Conservation (phyloP, 1,140 invertebrate genomes). For the Aphidius gifuensis region DNA sequence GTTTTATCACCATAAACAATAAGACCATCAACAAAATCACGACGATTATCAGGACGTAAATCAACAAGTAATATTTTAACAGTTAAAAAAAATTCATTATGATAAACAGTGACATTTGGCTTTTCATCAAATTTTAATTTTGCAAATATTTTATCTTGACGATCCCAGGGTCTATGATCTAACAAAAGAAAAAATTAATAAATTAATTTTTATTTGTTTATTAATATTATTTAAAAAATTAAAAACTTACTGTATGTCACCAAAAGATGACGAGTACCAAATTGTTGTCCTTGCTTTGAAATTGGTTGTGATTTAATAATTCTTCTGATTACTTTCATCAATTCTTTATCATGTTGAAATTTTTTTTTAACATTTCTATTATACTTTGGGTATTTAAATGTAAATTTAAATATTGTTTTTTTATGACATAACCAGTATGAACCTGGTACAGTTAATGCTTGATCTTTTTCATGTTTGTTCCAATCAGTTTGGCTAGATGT, state of each 20-base stretch:
- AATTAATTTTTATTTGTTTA: constrained; percentile 31
- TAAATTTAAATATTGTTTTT: constrained; percentile 52
- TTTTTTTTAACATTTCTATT: constrained; percentile 32
- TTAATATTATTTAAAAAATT: constrained; percentile 32
- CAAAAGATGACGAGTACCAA: constrained; percentile 46
- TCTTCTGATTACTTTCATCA: constrained; percentile 50
- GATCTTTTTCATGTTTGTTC: constrained; percentile 39
- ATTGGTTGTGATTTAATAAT: constrained; percentile 46
- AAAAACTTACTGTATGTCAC: constrained; percentile 37
- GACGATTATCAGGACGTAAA: not conserved
- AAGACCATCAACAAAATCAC: not conserved
- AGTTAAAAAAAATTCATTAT: constrained; percentile 45
- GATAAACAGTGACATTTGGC: constrained; percentile 36
- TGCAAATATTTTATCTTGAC: constrained; percentile 50
- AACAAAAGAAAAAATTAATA: not conserved
- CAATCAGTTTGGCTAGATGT: constrained; percentile 45
- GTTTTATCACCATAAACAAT: too few species aligned
- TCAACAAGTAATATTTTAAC: constrained; percentile 27
- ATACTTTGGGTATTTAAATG: constrained; percentile 46
- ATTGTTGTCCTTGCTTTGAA: constrained; percentile 44
- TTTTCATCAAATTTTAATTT: constrained; percentile 44
- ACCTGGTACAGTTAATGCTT: constrained; percentile 46
- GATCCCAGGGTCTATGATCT: constrained; percentile 46
- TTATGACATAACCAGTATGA: constrained; percentile 53
- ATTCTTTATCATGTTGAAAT: constrained; percentile 44